phyloP scores from a whole-genome alignment of 1,140 invertebrate genomes.

The Cecropterus lyciades region DNA sequence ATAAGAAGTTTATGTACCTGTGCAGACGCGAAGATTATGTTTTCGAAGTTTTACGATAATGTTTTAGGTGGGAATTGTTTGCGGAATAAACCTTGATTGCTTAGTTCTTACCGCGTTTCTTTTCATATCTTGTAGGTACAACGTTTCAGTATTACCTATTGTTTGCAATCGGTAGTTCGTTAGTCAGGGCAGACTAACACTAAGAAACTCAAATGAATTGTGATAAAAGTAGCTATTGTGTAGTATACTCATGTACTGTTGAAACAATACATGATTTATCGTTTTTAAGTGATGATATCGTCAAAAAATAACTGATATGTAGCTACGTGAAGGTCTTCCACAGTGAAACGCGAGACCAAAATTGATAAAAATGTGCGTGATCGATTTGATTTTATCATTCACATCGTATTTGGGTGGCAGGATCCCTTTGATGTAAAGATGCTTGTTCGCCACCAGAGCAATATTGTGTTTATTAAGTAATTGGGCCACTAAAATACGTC shows the following conservation, averaged over 20 bases:
- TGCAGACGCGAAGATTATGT: background rate
- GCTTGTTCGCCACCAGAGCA: background rate
- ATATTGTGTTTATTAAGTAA: background rate
- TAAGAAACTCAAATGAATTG: background rate
- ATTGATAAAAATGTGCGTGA: background rate
- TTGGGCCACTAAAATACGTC: background rate
- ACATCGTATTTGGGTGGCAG: no score
- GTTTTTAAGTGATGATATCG: background rate
- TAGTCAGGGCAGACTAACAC: conserved; percentile 7
- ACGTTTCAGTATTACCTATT: conserved; percentile 24
- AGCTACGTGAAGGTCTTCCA: background rate
- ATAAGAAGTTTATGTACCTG: conserved; percentile 4
- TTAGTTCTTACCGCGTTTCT: conserved; percentile 18
- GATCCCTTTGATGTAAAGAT: no score
- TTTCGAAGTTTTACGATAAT: conserved; percentile 8
- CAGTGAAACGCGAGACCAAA: background rate
- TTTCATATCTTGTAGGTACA: background rate
- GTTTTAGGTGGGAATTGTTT: conserved; percentile 17
- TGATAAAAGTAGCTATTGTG: background rate
- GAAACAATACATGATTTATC: conserved; percentile 9
- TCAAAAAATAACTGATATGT: conserved; percentile 1
- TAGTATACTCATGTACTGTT: background rate
- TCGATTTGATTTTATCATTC: no score
- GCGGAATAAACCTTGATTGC: conserved; percentile 24
- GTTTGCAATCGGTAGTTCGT: background rate